Evolutionary conservation across 2,888 invertebrate species (phyloP).

Genomic region (Lucinisca nassula): DNA sequence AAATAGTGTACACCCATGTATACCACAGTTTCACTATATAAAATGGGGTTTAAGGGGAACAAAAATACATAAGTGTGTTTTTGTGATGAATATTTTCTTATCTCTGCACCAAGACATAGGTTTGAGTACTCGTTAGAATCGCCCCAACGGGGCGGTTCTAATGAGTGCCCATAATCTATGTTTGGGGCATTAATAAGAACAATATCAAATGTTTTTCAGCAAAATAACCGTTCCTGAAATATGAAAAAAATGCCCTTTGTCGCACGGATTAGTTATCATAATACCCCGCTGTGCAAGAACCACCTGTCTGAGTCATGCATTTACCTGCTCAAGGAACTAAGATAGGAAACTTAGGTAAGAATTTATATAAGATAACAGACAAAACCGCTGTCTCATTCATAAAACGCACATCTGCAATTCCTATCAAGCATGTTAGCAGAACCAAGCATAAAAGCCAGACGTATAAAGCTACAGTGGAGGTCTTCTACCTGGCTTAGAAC

Average conservation of each 20-base stretch:
- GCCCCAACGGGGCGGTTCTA: no score
- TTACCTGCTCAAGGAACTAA: neutral
- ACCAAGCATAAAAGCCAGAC: conserved; percentile 9
- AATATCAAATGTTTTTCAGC: neutral
- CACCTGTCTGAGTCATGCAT: conserved; percentile 13
- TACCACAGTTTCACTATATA: no score
- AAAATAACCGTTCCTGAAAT: neutral
- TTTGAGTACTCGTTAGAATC: no score
- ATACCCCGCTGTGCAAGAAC: no score
- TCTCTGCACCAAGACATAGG: no score
- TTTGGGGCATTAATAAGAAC: neutral
- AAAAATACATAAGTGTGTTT: no score
- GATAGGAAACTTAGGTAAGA: conserved; percentile 14
- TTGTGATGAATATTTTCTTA: no score
- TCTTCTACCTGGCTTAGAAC: neutral
- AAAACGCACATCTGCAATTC: conserved; percentile 12
- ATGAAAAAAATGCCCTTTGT: no score
- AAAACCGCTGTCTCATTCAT: conserved; percentile 8
- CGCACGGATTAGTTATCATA: no score
- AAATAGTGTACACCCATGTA: no score
- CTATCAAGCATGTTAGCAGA: conserved; percentile 8
- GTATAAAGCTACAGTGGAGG: neutral
- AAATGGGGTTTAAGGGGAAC: no score
- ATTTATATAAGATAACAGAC: conserved; percentile 13
- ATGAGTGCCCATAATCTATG: no score